Conservation (phyloP, 2,113 vertebrate genomes). For the Phrynosoma platyrhinos region DNA sequence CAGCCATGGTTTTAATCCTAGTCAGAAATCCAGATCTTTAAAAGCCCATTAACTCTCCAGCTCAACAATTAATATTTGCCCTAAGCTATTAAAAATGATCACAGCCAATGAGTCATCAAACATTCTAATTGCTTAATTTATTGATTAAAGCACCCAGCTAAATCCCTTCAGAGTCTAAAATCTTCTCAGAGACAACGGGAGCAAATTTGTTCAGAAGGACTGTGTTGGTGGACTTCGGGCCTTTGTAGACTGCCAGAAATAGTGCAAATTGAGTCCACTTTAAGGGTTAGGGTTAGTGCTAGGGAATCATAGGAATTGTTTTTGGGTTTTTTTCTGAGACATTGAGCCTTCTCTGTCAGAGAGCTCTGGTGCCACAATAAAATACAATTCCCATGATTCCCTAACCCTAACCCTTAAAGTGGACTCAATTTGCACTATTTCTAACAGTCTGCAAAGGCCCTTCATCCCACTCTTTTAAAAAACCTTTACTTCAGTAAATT, state of each 20-base stretch:
- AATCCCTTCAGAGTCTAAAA: slow-evolving; percentile 56
- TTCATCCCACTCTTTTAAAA: slow-evolving; percentile 51
- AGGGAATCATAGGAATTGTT: no score
- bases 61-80: not conserved
- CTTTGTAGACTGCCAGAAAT: no score
- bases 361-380: no score
- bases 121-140: slow-evolving; percentile 10
- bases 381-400: no score
- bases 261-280: no score
- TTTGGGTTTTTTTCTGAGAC: no score
- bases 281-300: no score
- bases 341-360: no score
- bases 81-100: not conserved
- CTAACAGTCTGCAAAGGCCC: no score
- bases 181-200: slow-evolving; percentile 51
- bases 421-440: no score
- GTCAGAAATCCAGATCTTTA: not conserved
- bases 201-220: slow-evolving; percentile 64
- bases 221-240: slow-evolving; percentile 66
- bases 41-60: not conserved
- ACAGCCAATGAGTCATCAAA: not conserved
- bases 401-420: no score
- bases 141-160: slow-evolving; percentile 49
- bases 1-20: not conserved
- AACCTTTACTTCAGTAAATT: slow-evolving; percentile 65